Base-by-base conservation (phyloP, 2,888 invertebrate genomes). In the Stenodera caucasica region DNA sequence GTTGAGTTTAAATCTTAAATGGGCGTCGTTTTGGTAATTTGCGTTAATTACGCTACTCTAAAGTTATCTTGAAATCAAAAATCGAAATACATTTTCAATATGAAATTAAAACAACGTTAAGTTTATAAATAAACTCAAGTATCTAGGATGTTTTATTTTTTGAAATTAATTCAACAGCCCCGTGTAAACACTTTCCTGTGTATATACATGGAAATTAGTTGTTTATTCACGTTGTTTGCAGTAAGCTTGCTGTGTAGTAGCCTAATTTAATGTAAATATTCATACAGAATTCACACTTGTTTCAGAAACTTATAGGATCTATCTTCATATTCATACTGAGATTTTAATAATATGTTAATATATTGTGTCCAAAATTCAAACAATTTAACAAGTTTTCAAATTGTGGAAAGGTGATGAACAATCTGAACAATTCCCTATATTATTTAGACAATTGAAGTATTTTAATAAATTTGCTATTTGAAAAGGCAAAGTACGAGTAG, bases 171-270 rank as follows among this genome's bases (percentile, higher is more conserved):
- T 60, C 55, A 57, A 57, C 56, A 60, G 53, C 33, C 53, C 53
- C 56, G 33, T 58, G 55, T 61, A 58, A 55, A 57, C 63, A 53
- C 51, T 57, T 55, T 62, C 64, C 63, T 66, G 65, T 67, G 64
- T 67, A 71, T 72, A 70, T 70, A 70, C 70, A 71, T 71, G 72
- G 68, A 72, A 71, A 71, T 71, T 71, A 70, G 69, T 70, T 71
- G 70, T 71, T 71, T 72, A 71, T 69, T 68, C 66, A 71, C 70
- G 70, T 70, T 70, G 72, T 70, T 70, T 71, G 69, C 70, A 69
- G 66, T 63, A 59, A 67, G 64, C 67, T 66, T 65, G 68, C 67
- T 68, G 61, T 68, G 67, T 67, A 67, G 66, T 67, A 66, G 68
- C 70, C 70, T 65, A 68, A 64, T 67, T 67, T 67, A 64, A 64